Conservation (phyloP, 2,888 invertebrate species). For the Orthosia incerta region DNA sequence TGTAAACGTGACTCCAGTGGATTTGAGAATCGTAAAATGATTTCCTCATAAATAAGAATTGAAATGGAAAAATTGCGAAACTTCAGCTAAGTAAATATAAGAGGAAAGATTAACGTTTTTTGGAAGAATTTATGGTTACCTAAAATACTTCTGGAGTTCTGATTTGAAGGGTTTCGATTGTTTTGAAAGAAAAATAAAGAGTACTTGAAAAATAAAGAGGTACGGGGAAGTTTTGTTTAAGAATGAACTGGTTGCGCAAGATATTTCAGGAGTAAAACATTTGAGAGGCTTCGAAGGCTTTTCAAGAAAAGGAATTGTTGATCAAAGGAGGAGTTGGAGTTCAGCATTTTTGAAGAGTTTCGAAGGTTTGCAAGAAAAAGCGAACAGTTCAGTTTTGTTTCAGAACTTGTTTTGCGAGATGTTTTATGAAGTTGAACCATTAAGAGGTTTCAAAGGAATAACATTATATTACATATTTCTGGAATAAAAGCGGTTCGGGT, state of each 20-base stretch:
- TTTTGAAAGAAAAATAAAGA: not conserved
- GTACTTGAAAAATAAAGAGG: not conserved
- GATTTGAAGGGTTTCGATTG: not conserved
- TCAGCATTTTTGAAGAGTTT: not conserved
- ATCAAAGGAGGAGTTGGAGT: not conserved
- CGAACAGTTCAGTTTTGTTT: too few relatives aligned
- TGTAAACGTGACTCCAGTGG: not conserved
- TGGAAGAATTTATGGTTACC: not conserved
- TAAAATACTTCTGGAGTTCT: not conserved
- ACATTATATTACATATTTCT: too few relatives aligned
- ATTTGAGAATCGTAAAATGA: not conserved
- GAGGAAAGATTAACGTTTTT: not conserved
- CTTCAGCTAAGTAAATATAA: not conserved
- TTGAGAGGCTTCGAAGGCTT: constrained; percentile 14
- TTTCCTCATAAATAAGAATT: not conserved
- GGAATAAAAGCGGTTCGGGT: too few relatives aligned
- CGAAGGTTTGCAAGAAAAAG: not conserved
- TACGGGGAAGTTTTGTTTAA: not conserved
- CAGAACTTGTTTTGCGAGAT: too few relatives aligned
- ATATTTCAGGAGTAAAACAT: not conserved
- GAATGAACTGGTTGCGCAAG: constrained; percentile 10
- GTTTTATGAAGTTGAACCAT: too few relatives aligned
- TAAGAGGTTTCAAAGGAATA: too few relatives aligned
- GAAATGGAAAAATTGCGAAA: constrained; percentile 11
- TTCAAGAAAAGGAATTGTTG: not conserved